Conservation (phyloP, 2,113 vertebrate genomes). For the Ardeotis arabs region DNA sequence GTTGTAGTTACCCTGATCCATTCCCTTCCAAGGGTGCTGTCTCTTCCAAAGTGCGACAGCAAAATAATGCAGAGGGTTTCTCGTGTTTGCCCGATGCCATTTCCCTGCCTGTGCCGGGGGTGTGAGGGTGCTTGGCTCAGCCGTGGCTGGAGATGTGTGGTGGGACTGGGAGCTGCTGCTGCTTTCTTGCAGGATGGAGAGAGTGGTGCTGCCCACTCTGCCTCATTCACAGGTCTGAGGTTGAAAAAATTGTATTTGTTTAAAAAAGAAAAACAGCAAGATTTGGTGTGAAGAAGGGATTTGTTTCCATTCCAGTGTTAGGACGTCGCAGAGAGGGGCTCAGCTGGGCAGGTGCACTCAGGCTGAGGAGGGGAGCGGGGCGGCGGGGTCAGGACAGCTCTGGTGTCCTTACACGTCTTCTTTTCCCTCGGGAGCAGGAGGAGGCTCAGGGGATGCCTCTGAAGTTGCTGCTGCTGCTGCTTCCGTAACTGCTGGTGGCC, state of each 20-base stretch:
- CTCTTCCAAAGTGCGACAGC: neutral
- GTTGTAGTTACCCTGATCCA: neutral
- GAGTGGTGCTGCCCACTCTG: neutral
- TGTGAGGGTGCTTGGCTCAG: neutral
- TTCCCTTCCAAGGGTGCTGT: neutral
- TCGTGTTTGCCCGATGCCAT: accelerated
- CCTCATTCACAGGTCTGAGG: neutral
- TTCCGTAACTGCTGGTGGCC: neutral
- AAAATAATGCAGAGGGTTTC: neutral
- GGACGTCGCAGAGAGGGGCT: neutral
- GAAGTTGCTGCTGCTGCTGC: neutral
- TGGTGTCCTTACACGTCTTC: neutral
- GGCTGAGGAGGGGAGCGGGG: neutral
- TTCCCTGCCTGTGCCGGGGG: accelerated
- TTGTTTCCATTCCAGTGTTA: neutral
- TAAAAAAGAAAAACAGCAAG: neutral
- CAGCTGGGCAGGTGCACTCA: accelerated
- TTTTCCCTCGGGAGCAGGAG: neutral
- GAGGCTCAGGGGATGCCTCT: neutral
- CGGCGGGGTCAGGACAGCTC: neutral
- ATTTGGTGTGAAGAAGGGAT: neutral
- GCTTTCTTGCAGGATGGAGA: neutral
- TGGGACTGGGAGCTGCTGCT: neutral
- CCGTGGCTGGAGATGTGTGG: accelerated
- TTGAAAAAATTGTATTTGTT: neutral